Conservation (phyloP, 2,888 invertebrate species). For the Rhingia campestris region DNA sequence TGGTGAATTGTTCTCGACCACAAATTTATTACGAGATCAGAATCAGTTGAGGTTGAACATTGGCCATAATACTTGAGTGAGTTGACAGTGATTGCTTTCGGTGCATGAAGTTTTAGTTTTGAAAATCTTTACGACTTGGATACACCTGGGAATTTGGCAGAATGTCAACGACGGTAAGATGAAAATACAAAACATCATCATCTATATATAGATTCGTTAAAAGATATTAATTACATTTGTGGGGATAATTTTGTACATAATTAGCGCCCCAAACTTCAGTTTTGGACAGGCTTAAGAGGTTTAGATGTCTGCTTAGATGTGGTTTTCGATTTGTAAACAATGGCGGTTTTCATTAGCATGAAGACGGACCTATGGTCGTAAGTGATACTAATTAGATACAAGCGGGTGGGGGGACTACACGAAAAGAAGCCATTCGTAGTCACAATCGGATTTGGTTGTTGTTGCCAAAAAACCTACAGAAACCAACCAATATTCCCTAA, state of each 20-base stretch:
- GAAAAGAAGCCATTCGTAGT: neutral
- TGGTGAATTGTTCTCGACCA: neutral
- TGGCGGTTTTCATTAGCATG: neutral
- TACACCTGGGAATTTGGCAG: constrained; percentile 8
- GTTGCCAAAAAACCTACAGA: neutral
- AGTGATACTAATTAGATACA: neutral
- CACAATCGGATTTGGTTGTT: neutral
- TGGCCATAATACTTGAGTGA: neutral
- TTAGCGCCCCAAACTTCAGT: neutral
- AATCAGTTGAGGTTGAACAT: constrained; percentile 5
- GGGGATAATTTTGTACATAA: neutral
- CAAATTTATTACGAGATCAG: constrained; percentile 13
- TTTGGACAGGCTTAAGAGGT: neutral
- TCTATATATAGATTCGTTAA: constrained; percentile 6
- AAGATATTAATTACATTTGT: constrained; percentile 6
- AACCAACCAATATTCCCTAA: too few relatives aligned
- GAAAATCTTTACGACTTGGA: neutral
- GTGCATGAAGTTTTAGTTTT: neutral
- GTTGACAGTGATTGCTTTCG: constrained; percentile 16
- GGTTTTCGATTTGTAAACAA: neutral
- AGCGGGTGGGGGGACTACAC: neutral
- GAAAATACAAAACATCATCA: neutral
- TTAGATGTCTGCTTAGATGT: neutral
- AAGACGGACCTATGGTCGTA: too few relatives aligned
- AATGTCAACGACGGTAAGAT: constrained; percentile 50